phyloP scores from a whole-genome alignment of 2,113 vertebrate genomes.

The Cisticola juncidis region DNA sequence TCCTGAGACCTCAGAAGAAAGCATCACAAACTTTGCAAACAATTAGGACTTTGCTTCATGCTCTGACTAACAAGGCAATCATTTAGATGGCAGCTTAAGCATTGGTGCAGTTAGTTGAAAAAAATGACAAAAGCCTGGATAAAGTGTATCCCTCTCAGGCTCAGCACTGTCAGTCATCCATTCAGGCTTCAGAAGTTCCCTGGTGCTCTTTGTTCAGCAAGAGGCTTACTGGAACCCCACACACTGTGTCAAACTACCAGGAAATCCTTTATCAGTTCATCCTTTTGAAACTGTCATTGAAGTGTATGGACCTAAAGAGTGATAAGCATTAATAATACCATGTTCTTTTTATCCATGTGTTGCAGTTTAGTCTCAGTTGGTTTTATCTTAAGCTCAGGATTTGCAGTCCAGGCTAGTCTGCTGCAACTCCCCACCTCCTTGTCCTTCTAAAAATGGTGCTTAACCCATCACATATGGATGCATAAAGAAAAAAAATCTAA shows the following conservation, averaged over 20 bases:
- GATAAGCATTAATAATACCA: constrained; percentile 69
- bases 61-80: not conserved
- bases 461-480: constrained; percentile 3
- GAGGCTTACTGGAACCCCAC: constrained; percentile 61
- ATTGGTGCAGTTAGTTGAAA: constrained; percentile 6
- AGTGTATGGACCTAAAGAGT: constrained; percentile 59
- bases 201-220: constrained; percentile 56
- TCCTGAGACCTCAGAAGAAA: not conserved
- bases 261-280: constrained; percentile 70
- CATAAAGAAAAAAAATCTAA: not conserved
- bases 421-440: not conserved
- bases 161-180: constrained; percentile 61
- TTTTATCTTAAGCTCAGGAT: constrained; percentile 61
- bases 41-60: not conserved
- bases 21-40: not conserved
- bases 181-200: constrained; percentile 58
- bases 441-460: constrained; percentile 37
- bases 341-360: constrained; percentile 58
- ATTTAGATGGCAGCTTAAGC: not conserved
- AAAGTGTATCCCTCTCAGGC: constrained; percentile 18
- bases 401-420: constrained; percentile 35
- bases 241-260: constrained; percentile 59
- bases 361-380: constrained; percentile 29
- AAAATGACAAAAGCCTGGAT: constrained; percentile 32
- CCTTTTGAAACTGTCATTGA: constrained; percentile 74